Conservation (phyloP, 1,140 invertebrate genomes). For the Drosophila lowei region DNA sequence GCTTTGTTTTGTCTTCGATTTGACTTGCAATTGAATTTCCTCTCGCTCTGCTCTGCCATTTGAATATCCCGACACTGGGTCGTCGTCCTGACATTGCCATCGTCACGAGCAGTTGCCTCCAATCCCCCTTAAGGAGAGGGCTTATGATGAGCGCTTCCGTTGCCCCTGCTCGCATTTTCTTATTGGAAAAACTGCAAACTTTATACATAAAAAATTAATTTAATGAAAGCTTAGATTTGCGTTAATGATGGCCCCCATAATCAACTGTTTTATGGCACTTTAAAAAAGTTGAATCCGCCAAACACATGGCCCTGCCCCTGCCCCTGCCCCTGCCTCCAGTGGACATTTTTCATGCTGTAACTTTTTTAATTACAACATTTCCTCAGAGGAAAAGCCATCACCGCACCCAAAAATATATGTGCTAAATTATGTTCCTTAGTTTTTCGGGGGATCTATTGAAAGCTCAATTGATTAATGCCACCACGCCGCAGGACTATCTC, state of each 20-base stretch:
- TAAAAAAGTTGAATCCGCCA: constrained; percentile 58
- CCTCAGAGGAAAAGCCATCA: neutral
- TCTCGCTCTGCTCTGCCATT: constrained; percentile 44
- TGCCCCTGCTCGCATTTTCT: constrained; percentile 12
- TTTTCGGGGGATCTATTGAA: constrained; percentile 7
- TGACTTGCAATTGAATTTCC: constrained; percentile 78
- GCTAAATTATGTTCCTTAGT: constrained; percentile 32
- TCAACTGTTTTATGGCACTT: constrained; percentile 79
- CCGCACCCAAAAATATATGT: constrained; percentile 18
- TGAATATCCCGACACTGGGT: constrained; percentile 52
- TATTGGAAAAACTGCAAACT: constrained; percentile 71
- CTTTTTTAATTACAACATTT: constrained; percentile 68
- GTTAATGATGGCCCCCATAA: constrained; percentile 71
- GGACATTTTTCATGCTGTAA: constrained; percentile 39
- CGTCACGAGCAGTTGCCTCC: constrained; percentile 44
- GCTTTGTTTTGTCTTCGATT: constrained; percentile 66
- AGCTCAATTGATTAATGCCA: neutral
- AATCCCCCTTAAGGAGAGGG: constrained; percentile 7
- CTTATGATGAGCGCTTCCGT: constrained; percentile 62
- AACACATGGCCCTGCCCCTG: neutral
- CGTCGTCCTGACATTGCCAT: constrained; percentile 44
- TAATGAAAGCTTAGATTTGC: constrained; percentile 71
- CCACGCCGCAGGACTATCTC: no score
- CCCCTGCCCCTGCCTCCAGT: constrained; percentile 16
- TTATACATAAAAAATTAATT: constrained; percentile 80